Base-by-base conservation (phyloP, 92 coral and sea anemone genomes). In the Heteractis magnifica region DNA sequence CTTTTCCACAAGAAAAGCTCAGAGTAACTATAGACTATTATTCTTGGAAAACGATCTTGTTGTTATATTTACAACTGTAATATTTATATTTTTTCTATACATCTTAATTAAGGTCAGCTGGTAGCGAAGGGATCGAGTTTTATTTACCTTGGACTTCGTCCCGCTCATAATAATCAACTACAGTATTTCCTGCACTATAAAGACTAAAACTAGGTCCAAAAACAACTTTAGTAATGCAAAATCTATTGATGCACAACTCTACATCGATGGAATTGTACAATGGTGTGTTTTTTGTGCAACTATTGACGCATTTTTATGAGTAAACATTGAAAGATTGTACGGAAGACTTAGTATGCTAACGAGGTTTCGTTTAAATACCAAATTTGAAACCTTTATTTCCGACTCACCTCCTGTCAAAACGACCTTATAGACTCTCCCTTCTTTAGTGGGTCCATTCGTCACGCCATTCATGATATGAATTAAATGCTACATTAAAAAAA, bases 331-430 rank as follows among this genome's bases (percentile, higher is more conserved):
- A 58, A 11, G 4, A 58, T 14, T 56, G 62, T 56, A 56, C 16
- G 15, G 15, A 9, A 4, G 8, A 7, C 65, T 12, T 58, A 58
- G 59, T 60, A 60, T 60, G 68, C 68, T 16, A 4, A 60, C 68
- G 21, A 60, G 68, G 14, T 5, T 13, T 56, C 15, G 62, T 56
- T 62, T 23, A 16, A 34, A 34, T 34, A 34, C 44, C 44, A 62
- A 62, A 62, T 16, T 62, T 62, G 70, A 18, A 62, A 3, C 70
- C 6, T 11, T 68, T 6, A 10, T 23, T 65, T 19, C 19, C 11
- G 26, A 20, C 72, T 68, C 49, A 94, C 98, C 99, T 92, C 99
- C 99, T 51, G 98, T 96, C 51, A 96, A 71, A 49, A 88, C 98
- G 52, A 96, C 94, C 76, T 91, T 95, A 79, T 96, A 96, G 52